Conservation (phyloP, 2,888 invertebrate species). For the Melanostoma scalare region DNA sequence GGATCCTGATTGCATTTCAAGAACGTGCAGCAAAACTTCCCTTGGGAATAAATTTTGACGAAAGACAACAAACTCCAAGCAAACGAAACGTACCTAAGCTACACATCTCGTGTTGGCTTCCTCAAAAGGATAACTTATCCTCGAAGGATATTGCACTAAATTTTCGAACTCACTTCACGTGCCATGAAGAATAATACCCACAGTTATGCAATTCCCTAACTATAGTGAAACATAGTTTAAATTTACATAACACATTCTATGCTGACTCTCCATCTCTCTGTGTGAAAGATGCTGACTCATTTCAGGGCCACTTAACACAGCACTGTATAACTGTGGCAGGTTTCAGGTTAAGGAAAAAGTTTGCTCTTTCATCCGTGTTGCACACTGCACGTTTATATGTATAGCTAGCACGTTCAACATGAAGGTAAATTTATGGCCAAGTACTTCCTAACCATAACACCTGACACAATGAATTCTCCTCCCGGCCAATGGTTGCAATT, state of each 20-base stretch:
- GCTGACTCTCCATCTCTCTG: not conserved
- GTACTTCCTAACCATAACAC: slow-evolving; percentile 68
- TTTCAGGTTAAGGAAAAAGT: slow-evolving; percentile 53
- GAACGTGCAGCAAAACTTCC: slow-evolving; percentile 54
- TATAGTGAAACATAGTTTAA: slow-evolving; percentile 19
- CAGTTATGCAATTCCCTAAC: slow-evolving; percentile 19
- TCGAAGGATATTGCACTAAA: slow-evolving; percentile 57
- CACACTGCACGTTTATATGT: not conserved
- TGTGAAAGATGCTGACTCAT: slow-evolving; percentile 65
- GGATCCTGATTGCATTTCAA: slow-evolving; percentile 51
- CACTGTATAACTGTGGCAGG: slow-evolving; percentile 50
- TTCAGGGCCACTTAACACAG: slow-evolving; percentile 69
- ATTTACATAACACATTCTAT: slow-evolving; percentile 62
- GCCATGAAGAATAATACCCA: slow-evolving; percentile 16
- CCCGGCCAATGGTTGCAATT: slow-evolving; percentile 45
- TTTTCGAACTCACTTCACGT: slow-evolving; percentile 48
- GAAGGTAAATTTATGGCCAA: slow-evolving; percentile 57
- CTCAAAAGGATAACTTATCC: slow-evolving; percentile 58
- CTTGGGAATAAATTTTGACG: slow-evolving; percentile 54
- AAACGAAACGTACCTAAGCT: slow-evolving; percentile 6
- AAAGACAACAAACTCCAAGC: slow-evolving; percentile 55
- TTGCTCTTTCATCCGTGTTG: slow-evolving; percentile 30
- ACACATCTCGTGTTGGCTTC: slow-evolving; percentile 15
- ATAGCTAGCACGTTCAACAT: slow-evolving; percentile 10
- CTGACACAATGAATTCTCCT: slow-evolving; percentile 64